Percentiles rank a stretch among this genome's conserved stretches.
Evolutionary conservation across 2,888 invertebrate species (phyloP).

Genomic region (Clusia tigrina): DNA sequence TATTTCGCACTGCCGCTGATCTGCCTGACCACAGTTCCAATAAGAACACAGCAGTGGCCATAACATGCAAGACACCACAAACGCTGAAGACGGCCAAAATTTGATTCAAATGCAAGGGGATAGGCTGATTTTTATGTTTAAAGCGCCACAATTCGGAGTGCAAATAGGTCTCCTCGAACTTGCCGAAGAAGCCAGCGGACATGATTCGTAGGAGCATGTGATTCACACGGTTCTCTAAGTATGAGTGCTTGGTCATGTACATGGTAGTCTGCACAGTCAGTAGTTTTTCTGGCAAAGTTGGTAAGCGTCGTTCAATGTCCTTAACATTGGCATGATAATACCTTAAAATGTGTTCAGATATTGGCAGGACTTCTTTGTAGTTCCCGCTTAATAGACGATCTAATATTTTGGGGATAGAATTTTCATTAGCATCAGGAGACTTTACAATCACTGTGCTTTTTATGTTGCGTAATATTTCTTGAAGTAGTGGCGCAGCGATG

Average conservation of each 20-base stretch:
- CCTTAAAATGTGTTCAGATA: background rate
- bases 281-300: conserved; percentile 38
- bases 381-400: conserved; percentile 8
- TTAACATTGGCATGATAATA: conserved; percentile 23
- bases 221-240: conserved; percentile 39
- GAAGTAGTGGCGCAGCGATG: conserved; percentile 33
- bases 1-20: conserved; percentile 25
- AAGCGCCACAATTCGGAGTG: background rate
- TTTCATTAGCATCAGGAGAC: conserved; percentile 18
- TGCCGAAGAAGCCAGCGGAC: background rate
- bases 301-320: conserved; percentile 26
- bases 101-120: conserved; percentile 21
- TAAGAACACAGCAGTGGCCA: conserved; percentile 21
- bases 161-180: background rate
- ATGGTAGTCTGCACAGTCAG: conserved; percentile 42
- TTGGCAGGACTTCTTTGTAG: conserved; percentile 16
- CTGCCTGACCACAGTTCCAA: conserved; percentile 28
- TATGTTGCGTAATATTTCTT: too few relatives aligned
- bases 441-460: conserved; percentile 29
- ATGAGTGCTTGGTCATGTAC: conserved; percentile 44
- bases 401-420: conserved; percentile 10
- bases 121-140: conserved; percentile 2
- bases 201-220: conserved; percentile 29
- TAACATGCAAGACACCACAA: conserved; percentile 21
- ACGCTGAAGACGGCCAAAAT: conserved; percentile 27